Conservation (phyloP, 2,113 vertebrate genomes). For the Labeo catla region DNA sequence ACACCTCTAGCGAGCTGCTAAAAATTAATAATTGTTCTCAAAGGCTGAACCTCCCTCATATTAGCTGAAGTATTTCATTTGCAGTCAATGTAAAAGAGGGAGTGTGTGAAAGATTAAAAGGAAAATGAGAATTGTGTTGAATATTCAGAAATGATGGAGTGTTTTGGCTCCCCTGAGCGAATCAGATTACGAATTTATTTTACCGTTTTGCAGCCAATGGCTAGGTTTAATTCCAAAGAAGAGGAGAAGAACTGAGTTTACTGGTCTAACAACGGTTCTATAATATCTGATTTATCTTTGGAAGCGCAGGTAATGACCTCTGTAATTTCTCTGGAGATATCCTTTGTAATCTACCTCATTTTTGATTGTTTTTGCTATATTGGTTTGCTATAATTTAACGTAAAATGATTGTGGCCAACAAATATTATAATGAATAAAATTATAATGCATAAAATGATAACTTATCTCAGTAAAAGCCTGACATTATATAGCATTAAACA, state of each 20-base stretch:
- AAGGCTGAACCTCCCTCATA: conserved; percentile 18
- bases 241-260: conserved; percentile 2
- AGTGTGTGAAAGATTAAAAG: conserved; percentile 34
- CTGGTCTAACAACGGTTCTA: neutral
- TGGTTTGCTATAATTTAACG: neutral
- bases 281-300: conserved; percentile 11
- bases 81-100: conserved; percentile 13
- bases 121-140: conserved; percentile 41
- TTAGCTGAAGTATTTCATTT: conserved; percentile 31
- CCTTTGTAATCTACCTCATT: conserved; percentile 7
- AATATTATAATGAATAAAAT: neutral
- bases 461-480: too few species aligned
- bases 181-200: neutral
- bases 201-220: neutral
- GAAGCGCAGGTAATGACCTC: conserved; percentile 22
- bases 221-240: conserved; percentile 29
- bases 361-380: conserved; percentile 11
- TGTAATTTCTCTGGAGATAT: conserved; percentile 41
- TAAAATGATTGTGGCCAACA: neutral
- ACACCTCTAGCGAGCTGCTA: conserved; percentile 6
- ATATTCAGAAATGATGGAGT: conserved; percentile 26
- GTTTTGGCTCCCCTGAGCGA: neutral
- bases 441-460: neutral
- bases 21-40: conserved; percentile 39
- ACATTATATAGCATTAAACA: too few species aligned